Base-by-base conservation (phyloP, 2,113 vertebrate genomes). In the Egretta garzetta region DNA sequence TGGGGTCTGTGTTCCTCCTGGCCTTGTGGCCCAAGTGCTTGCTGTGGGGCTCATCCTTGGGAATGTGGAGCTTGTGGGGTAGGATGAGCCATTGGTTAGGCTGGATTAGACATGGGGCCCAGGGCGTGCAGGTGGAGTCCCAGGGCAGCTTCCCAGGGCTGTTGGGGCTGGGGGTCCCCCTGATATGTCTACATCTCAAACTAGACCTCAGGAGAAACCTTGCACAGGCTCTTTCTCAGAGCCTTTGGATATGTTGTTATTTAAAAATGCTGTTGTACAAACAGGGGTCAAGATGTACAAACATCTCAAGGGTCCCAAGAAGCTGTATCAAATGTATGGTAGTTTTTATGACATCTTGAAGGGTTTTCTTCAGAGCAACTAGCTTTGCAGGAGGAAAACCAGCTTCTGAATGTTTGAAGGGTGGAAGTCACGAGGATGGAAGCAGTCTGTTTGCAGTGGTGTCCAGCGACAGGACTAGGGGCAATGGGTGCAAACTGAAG, bases 311-410 rank as follows among this genome's bases (percentile, higher is more conserved):
- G 32, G 17, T 59, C 62, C 28, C 66, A 75, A 17, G n/a, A 41
- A 84, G 58, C 43, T 73, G 0, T 26, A 28, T 28, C 0, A 1
- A 59, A 21, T 43, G 23, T 6, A 6, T 17, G 8, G 5, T 6
- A 12, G 12, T 8, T 91, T 86, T 91, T 26, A 41, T 26, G 53
- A n/a, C 43, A 52, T 14, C 45, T 80, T 41, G 72, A 76, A 58
- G 39, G 22, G 26, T 47, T 80, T 86, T 82, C 30, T 64, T 83
- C 32, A 52, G 20, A 56, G 28, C 33, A 89, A 22, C 37, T 33
- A 27, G 17, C 26, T 68, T 74, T 83, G 10, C 28, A 74, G 66
- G 47, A 83, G 49, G 60, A 56, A 76, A 75, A 80, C 1, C 58
- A 50, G 26, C 32, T 43, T 89, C 32, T 76, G 63, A 68, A 50